phyloP scores from a whole-genome alignment of 2,888 invertebrate genomes.

The Argyra leucocephala region DNA sequence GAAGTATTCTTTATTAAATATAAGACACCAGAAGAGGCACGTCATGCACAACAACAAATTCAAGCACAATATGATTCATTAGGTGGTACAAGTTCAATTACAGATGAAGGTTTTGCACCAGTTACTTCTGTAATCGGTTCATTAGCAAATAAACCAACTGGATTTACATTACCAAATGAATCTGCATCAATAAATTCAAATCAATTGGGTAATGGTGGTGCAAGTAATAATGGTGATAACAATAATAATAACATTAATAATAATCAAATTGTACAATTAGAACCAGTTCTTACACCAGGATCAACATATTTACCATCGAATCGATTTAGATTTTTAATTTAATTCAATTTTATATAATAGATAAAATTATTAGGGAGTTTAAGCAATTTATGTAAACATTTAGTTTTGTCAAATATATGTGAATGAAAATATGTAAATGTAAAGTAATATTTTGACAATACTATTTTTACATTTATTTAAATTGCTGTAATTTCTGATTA shows the following conservation, averaged over 20 bases:
- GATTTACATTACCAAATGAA: not conserved
- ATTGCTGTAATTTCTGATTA: too few relatives aligned
- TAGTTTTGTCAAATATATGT: too few relatives aligned
- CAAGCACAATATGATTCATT: constrained; percentile 40
- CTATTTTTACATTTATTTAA: too few relatives aligned
- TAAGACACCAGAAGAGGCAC: constrained; percentile 40
- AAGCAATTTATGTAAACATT: too few relatives aligned
- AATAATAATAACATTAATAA: not conserved
- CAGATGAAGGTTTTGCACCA: constrained; percentile 39
- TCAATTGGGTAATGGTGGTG: too few relatives aligned
- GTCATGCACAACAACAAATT: constrained; percentile 39
- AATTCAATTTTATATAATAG: not conserved
- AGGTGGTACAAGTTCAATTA: constrained; percentile 38
- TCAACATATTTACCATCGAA: constrained; percentile 4
- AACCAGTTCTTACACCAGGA: not conserved
- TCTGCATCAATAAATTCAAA: too few relatives aligned
- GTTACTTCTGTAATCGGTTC: constrained; percentile 30
- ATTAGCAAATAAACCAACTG: constrained; percentile 24
- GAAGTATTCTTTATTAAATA: constrained; percentile 44
- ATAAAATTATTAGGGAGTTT: too few relatives aligned
- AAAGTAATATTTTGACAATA: too few relatives aligned
- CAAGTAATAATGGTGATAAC: not conserved
- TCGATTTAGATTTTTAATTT: constrained; percentile 1
- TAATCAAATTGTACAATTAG: not conserved
- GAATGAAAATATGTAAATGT: too few relatives aligned